Evolutionary conservation across 2,888 invertebrate species (phyloP), one percentile per base, ranked within the genome.

Genomic region (Tetragnatha montana): DNA sequence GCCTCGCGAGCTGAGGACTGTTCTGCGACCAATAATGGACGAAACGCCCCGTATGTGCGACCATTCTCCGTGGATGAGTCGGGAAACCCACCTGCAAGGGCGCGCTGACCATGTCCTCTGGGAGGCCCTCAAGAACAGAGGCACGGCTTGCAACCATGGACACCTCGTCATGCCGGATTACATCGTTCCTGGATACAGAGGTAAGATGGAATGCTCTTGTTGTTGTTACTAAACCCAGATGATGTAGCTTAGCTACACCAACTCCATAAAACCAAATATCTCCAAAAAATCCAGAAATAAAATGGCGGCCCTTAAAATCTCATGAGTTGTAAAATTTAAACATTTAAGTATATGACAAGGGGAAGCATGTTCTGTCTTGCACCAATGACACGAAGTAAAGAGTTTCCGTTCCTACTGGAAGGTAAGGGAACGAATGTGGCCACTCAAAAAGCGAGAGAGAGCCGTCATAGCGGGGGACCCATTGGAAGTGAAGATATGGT

Each of bases 111-210:
- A 90, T 14, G 14, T 21, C 8, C 82, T 90, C 21, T 51, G 21
- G 49, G 14, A 82, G 14, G 71, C 50, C 0, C 74, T 90, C 22
- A 76, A 35, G 19, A 50, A 90, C 12, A 86, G 89, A 51, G 89
- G 86, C 22, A 80, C 78, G 8, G 73, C 74, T 10, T 75, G 86
- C 73, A 87, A 83, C n/a, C 87, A 87, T n/a, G 89, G 89, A 10
- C 86, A 90, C 19, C 22, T 87, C 10, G 50, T 90, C 22, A 87
- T 90, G 71, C 89, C 89, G 1, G 89, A 90, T 35, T 90, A 90
- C 21, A 8, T 87, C 14, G 79, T 90, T 1, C 89, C 89, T 8
- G 89, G 89, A 17, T 90, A 90, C n/a, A 87, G 86, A 74, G 89
- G 89, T 87, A 17, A n/a, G 50, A 70, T 70, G 6, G 70, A 70